Conservation (phyloP, 2,888 invertebrate genomes). For the Leptura quadrifasciata region DNA sequence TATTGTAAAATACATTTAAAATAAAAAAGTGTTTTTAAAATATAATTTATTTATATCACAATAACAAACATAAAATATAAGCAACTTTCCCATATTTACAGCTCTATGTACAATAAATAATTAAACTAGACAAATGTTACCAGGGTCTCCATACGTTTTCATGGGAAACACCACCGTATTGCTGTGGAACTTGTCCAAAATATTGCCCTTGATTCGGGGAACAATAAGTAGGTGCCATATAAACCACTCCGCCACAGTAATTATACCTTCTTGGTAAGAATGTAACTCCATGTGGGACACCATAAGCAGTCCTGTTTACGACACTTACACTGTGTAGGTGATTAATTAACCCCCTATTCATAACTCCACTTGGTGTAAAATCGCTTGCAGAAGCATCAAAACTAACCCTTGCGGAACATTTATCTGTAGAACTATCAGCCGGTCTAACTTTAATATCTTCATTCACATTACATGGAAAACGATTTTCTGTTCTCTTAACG, state of each 20-base stretch:
- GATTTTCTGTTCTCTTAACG: constrained; percentile 14
- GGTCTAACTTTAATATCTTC: constrained; percentile 49
- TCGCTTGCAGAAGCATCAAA: not conserved
- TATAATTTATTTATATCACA: constrained; percentile 23
- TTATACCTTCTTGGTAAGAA: not conserved
- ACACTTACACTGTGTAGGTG: not conserved
- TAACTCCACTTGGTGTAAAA: not conserved
- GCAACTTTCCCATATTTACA: not conserved
- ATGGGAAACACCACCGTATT: not conserved
- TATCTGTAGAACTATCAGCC: constrained; percentile 66
- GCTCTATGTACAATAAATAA: constrained; percentile 14
- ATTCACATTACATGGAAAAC: constrained; percentile 47
- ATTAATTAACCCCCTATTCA: not conserved
- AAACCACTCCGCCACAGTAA: constrained; percentile 10
- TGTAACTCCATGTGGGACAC: not conserved
- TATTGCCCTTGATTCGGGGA: not conserved
- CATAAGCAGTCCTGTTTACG: not conserved
- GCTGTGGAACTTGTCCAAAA: not conserved
- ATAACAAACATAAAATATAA: constrained; percentile 9
- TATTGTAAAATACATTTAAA: no score
- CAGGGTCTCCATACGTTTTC: constrained; percentile 29
- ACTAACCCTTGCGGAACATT: not conserved
- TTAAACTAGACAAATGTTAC: constrained; percentile 10
- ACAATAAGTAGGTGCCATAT: not conserved
- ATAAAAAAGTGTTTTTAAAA: not conserved